These are phyloP conservation scores for Urosaurus nigricauda DNA, from an alignment of 2,797 vertebrate species.

Conservation along the genomic window DNA sequence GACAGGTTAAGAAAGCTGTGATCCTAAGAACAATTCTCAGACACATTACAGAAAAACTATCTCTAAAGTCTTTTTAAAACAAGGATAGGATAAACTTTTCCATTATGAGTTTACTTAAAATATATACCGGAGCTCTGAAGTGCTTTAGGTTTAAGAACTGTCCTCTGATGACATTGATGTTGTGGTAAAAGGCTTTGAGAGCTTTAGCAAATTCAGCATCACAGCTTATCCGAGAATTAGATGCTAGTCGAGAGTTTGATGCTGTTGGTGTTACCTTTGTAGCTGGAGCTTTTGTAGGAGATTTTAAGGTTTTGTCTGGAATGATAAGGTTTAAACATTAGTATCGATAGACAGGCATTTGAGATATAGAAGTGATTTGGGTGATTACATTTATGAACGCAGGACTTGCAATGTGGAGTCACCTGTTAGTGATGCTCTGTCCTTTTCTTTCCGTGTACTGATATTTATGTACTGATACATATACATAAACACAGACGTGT, in stretches of 20 bases:
- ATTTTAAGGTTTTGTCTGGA: slow-evolving; percentile 47
- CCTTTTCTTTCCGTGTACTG: not conserved
- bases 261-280: not conserved
- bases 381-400: too few species aligned
- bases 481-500: too few species aligned
- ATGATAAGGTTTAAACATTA: slow-evolving; percentile 1
- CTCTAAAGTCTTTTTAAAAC: not conserved
- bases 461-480: too few species aligned
- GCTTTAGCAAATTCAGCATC: slow-evolving; percentile 88
- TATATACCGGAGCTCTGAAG: slow-evolving; percentile 83
- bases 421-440: not conserved
- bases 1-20: not conserved
- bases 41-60: not conserved
- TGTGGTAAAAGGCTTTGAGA: slow-evolving; percentile 90
- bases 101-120: not conserved
- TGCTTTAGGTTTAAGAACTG: slow-evolving; percentile 85
- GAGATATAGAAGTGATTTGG: not conserved
- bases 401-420: not conserved
- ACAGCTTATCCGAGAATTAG: slow-evolving; percentile 76
- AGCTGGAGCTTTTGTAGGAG: not conserved
- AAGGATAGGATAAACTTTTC: not conserved
- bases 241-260: slow-evolving; percentile 25
- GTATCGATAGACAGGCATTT: not conserved
- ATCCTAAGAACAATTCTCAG: not conserved
- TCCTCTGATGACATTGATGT: slow-evolving; percentile 84